Evolutionary conservation across 2,888 invertebrate species (phyloP).

Genomic region (Apoderus coryli): DNA sequence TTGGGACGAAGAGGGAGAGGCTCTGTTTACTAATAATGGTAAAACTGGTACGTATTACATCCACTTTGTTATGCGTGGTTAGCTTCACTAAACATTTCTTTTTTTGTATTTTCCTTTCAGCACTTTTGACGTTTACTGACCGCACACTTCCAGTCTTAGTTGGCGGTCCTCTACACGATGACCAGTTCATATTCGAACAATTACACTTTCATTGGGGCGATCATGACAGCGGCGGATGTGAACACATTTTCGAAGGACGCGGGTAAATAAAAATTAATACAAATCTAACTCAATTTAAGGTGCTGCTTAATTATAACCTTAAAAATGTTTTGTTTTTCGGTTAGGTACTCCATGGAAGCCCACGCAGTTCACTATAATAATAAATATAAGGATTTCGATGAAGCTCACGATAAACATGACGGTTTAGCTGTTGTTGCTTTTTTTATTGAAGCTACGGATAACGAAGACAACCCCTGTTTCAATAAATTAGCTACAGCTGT

Average conservation of each 20-base stretch:
- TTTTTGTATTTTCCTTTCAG: too few species aligned
- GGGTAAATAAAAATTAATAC: slow-evolving; percentile 35
- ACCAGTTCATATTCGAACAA: slow-evolving; percentile 58
- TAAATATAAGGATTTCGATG: slow-evolving; percentile 48
- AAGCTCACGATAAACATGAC: slow-evolving; percentile 51
- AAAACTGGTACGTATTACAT: slow-evolving; percentile 47
- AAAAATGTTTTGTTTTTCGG: too few species aligned
- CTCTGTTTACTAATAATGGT: slow-evolving; percentile 49
- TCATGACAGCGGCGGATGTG: slow-evolving; percentile 60
- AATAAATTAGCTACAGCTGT: slow-evolving; percentile 29
- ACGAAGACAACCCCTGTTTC: slow-evolving; percentile 30
- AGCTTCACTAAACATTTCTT: too few species aligned
- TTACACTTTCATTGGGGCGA: slow-evolving; percentile 74
- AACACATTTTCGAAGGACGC: slow-evolving; percentile 61
- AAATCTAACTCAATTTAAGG: too few species aligned
- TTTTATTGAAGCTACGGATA: slow-evolving; percentile 37
- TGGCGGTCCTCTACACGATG: slow-evolving; percentile 48
- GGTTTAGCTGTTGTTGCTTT: slow-evolving; percentile 59
- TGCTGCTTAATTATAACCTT: too few species aligned
- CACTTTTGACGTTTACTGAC: too few species aligned
- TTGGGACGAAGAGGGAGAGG: slow-evolving; percentile 42
- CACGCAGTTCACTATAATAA: slow-evolving; percentile 67
- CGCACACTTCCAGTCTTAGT: slow-evolving; percentile 42
- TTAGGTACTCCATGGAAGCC: slow-evolving; percentile 59
- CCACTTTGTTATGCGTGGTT: too few species aligned